Conservation (phyloP, 37 sponge, comb jelly and placozoan genomes). For the Geodia barretti region DNA sequence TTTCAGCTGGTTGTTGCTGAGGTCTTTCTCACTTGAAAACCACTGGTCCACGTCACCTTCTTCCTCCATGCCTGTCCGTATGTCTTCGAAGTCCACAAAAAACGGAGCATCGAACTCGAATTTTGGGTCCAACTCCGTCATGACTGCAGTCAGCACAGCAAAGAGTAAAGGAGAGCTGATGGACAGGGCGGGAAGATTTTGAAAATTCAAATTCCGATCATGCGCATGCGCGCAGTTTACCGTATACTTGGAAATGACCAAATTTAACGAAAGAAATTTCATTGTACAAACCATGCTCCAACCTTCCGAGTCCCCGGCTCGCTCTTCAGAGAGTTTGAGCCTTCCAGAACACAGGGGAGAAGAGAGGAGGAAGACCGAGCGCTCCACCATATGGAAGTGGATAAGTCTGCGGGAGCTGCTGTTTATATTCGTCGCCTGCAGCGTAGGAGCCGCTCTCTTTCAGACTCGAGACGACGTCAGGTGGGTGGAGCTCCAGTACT, state of each 20-base stretch:
- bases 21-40: slow-evolving; percentile 32
- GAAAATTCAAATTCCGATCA: not conserved
- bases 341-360: not conserved
- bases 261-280: not conserved
- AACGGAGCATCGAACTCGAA: slow-evolving; percentile 71
- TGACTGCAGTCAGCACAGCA: no score
- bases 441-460: slow-evolving; percentile 55
- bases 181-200: not conserved
- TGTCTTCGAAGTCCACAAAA: slow-evolving; percentile 58
- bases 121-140: slow-evolving; percentile 28
- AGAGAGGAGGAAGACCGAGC: slow-evolving; percentile 4
- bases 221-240: not conserved
- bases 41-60: slow-evolving; percentile 67
- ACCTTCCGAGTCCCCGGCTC: not conserved
- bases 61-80: slow-evolving; percentile 24
- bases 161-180: no score
- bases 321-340: not conserved
- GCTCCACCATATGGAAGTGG: slow-evolving; percentile 23
- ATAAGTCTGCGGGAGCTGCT: slow-evolving; percentile 51
- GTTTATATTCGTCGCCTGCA: slow-evolving; percentile 56
- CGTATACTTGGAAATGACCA: no score
- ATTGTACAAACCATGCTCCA: not conserved
- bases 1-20: not conserved
- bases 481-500: no score
- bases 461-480: slow-evolving; percentile 14